Evolutionary conservation across 1,140 invertebrate species (phyloP), one percentile per base, ranked within the genome.

Genomic region (Diprion similis): DNA sequence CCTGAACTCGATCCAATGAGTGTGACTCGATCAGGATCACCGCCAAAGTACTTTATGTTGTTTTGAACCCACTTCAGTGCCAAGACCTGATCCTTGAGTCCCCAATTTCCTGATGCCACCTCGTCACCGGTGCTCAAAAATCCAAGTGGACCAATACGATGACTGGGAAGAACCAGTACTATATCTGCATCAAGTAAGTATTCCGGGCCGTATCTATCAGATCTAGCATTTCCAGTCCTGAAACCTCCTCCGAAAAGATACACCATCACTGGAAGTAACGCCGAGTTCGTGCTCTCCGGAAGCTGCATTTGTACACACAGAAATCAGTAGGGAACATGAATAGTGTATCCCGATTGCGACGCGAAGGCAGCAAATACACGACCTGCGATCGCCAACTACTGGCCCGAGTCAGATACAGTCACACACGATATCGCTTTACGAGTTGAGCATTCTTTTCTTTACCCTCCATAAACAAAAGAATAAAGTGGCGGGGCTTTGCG

Each of bases 131-230:
- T 83, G 17, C 87, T 88, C 7, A 92, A 81, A 77, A 92, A 92
- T 10, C 90, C 90, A n/a, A 91, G 80, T 15, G 89, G 81, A 11
- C 89, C 89, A 1, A 92, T 78, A 70, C 91, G 78, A 79, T 91
- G 92, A 77, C 92, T 91, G 13, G 91, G 80, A 46, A 84, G 88
- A 0, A 92, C 91, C 11, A 92, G 72, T 47, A 92, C 83, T 2
- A 90, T 84, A 76, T 89, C 85, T 73, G 88, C 86, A 77, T 91
- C 89, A 68, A 92, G 79, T 4, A 93, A 79, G 80, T 87, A 91
- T 66, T 90, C 89, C 3, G 89, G 88, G 45, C 85, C 87, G 8
- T 81, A 80, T 0, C 82, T 17, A 7, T 67, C 51, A 3, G 82
- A 81, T 45, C 75, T 78, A 1, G 83, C 80, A 0, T 81, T 79